Base-by-base conservation (phyloP, 2,113 vertebrate genomes). In the Notechis scutatus region DNA sequence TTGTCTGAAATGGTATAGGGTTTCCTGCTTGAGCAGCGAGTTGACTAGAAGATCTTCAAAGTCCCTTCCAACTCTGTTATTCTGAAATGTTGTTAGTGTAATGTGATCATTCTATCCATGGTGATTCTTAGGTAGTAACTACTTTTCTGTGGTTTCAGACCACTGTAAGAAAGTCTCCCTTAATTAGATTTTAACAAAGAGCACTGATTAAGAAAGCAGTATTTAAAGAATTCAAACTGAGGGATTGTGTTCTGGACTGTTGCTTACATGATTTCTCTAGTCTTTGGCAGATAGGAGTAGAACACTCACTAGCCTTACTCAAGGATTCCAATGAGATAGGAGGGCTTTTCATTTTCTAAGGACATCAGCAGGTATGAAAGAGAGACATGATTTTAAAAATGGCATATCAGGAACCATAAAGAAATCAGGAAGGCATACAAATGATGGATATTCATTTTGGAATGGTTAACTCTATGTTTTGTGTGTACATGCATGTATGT, bases 331-430 rank as follows among this genome's bases (percentile, higher is more conserved):
- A 34, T 26, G 52, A 5, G 8, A 39, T 6, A 88, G 11, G 20
- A 54, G 20, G 10, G 42, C 45, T 64, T 10, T n/a, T 23, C 34
- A 15, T 47, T 29, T n/a, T n/a, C 18, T 42, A 29, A 91, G 7
- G 56, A 52, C 54, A 69, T 34, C 64, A 69, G 29, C 50, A 88
- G 14, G 24, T 11, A 39, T 15, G 20, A 45, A 42, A 7, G 11
- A 7, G 34, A 47, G 94, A 91, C 61, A 34, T 0, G 92, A 88
- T 45, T 89, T 86, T 12, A 3, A 45, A 45, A 89, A 94, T 69
- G 92, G 42, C n/a, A 92, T 90, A 97, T 93, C 91, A 85, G 94
- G 91, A 69, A 92, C 18, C 92, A 94, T 94, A 10, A 81, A 94
- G 95, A 39, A 39, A 57, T 10, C 34, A 81, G 12, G 7, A 59